A percentile compares a stretch with the other conserved stretches of the same genome.
Conservation (phyloP, 2,797 vertebrate species). For the Rallus crepitans region DNA sequence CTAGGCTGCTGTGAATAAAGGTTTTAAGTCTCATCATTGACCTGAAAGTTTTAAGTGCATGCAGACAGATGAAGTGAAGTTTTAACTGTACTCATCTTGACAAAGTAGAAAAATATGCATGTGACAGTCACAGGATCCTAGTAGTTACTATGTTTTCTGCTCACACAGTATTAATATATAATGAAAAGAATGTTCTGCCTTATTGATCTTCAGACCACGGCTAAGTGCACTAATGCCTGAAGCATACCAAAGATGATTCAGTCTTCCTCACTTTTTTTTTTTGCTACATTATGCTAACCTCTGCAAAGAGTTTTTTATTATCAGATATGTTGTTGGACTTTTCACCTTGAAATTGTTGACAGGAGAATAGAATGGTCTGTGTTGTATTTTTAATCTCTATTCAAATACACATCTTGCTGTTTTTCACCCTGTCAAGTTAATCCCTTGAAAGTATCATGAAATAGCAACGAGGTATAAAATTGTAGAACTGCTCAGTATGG, state of each 20-base stretch:
- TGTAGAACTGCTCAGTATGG: neutral
- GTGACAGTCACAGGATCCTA: neutral
- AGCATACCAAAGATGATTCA: conserved; percentile 11
- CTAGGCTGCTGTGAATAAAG: neutral
- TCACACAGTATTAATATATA: conserved; percentile 21
- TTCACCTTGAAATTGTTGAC: conserved; percentile 74
- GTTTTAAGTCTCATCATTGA: neutral
- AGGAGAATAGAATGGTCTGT: conserved; percentile 40
- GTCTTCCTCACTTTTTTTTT: neutral
- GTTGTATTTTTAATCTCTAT: conserved; percentile 71
- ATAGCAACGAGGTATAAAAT: neutral
- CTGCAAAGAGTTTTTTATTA: conserved; percentile 44
- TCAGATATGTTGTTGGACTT: neutral
- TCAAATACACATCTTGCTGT: conserved; percentile 56
- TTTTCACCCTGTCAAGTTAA: conserved; percentile 56
- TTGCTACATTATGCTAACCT: conserved; percentile 55
- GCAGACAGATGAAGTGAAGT: neutral
- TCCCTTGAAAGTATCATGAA: conserved; percentile 52
- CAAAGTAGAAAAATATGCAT: neutral
- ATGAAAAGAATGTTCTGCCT: conserved; percentile 48
- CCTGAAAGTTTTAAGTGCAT: neutral
- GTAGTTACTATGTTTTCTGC: neutral
- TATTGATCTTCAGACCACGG: conserved; percentile 66
- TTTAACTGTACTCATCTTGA: neutral
- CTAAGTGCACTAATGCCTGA: conserved; percentile 4